Evolutionary conservation across 2,888 invertebrate genomes (phyloP).

Genomic region (Metellina segmentata): DNA sequence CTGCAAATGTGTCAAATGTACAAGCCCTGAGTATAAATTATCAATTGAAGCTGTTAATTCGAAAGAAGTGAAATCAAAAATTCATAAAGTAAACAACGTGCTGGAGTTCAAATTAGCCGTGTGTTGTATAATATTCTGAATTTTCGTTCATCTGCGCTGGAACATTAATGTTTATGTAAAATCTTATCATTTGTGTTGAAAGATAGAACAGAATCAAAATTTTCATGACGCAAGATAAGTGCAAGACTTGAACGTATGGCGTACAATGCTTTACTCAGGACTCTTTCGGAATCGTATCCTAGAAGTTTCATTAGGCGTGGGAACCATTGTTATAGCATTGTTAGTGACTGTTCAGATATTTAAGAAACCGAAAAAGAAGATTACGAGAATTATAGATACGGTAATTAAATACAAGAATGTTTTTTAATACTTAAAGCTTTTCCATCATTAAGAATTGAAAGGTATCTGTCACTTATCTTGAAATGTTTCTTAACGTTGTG

Average conservation of each 20-base stretch:
- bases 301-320: constrained; percentile 49
- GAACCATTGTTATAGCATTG: constrained; percentile 38
- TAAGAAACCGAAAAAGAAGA: constrained; percentile 60
- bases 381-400: constrained; percentile 68
- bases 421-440: too few species aligned
- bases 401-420: constrained; percentile 5
- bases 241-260: neutral
- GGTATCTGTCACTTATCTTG: too few species aligned
- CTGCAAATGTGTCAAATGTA: too few species aligned
- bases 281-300: constrained; percentile 41
- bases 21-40: too few species aligned
- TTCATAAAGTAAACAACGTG: constrained; percentile 4
- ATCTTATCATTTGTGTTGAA: constrained; percentile 41
- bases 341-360: constrained; percentile 39
- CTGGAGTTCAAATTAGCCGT: neutral
- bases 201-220: constrained; percentile 5
- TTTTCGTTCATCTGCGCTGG: neutral
- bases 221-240: constrained; percentile 17
- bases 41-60: too few species aligned
- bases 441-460: too few species aligned
- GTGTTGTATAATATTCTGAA: neutral
- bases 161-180: neutral
- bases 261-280: constrained; percentile 49
- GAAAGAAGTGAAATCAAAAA: constrained; percentile 31
- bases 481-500: too few species aligned